Conservation (phyloP, 2,113 vertebrate species). For the Ailurus styani region DNA sequence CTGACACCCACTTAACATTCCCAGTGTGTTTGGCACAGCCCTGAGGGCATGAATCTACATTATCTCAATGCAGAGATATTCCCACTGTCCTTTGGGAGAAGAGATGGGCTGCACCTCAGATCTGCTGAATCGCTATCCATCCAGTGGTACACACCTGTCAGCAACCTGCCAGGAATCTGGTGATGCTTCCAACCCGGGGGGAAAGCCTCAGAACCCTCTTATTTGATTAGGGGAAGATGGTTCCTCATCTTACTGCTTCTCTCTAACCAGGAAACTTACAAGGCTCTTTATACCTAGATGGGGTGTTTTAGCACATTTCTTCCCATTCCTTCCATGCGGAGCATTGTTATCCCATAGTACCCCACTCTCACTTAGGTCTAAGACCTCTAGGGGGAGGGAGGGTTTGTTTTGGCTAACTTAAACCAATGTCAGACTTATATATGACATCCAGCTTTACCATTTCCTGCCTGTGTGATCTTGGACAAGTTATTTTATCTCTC, state of each 20-base stretch:
- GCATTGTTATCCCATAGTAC: neutral
- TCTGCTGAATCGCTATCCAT: neutral
- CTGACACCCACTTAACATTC: no score
- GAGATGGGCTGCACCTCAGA: neutral
- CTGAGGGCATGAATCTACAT: fast-evolving
- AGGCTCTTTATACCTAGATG: neutral
- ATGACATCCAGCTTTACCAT: neutral
- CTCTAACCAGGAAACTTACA: no score
- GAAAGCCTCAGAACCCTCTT: neutral
- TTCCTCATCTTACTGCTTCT: neutral
- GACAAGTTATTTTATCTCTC: neutral
- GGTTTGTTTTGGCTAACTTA: neutral
- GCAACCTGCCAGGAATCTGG: no score
- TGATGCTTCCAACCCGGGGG: neutral
- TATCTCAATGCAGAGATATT: neutral
- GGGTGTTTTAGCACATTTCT: neutral
- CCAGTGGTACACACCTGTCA: neutral
- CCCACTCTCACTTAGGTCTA: neutral
- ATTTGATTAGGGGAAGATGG: fast-evolving
- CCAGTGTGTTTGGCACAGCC: neutral
- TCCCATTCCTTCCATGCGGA: neutral
- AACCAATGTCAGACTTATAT: neutral
- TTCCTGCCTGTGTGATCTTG: neutral
- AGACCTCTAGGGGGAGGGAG: neutral
- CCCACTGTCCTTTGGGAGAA: neutral